phyloP scores from a whole-genome alignment of 2,113 vertebrate species.

The Passer domesticus region DNA sequence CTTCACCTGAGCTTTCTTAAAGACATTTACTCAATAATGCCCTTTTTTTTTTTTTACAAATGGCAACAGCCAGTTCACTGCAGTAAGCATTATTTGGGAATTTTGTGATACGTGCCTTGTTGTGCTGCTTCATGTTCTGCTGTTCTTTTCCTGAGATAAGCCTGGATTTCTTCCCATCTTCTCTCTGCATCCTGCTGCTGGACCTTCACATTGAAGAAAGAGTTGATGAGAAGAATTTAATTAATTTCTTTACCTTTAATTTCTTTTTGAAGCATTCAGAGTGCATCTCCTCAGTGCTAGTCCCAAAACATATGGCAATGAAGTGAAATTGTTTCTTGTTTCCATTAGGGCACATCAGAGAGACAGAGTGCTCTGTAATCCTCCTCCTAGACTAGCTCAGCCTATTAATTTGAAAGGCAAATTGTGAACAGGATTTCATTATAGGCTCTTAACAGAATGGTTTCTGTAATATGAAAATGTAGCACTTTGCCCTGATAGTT shows the following conservation, averaged over 20 bases:
- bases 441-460: neutral
- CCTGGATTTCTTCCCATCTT: constrained; percentile 93
- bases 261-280: neutral
- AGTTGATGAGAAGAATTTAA: neutral
- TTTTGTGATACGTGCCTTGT: constrained; percentile 76
- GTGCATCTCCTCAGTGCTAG: neutral
- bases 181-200: constrained; percentile 92
- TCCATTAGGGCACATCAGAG: constrained; percentile 22
- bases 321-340: constrained; percentile 26
- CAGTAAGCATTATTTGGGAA: neutral
- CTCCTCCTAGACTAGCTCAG: constrained; percentile 14
- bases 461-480: neutral
- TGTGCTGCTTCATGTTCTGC: constrained; percentile 86
- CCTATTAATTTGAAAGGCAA: constrained; percentile 48
- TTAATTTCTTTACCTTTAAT: neutral
- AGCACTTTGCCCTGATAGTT: neutral
- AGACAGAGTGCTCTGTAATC: constrained; percentile 15
- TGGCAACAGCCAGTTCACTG: neutral
- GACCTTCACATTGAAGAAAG: constrained; percentile 72
- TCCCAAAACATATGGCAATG: constrained; percentile 10
- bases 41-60: neutral
- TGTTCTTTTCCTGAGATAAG: constrained; percentile 87
- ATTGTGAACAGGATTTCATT: constrained; percentile 24
- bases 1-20: neutral
- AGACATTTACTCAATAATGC: neutral